These are phyloP conservation scores for Bombyx huttoni DNA, from an alignment of 2,888 invertebrate species.

Conservation along the genomic window DNA sequence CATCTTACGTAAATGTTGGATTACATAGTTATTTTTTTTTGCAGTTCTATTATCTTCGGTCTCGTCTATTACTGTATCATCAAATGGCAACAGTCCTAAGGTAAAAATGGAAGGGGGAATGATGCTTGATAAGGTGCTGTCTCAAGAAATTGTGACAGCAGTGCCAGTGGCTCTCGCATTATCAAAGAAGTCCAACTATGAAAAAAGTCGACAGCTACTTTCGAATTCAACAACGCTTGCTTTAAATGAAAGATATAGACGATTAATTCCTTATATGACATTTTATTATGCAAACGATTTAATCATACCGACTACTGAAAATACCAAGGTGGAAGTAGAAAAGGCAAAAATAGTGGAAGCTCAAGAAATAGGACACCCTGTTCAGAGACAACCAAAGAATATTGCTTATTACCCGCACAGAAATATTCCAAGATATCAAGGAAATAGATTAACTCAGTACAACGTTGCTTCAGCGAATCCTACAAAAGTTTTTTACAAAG, in stretches of 20 bases:
- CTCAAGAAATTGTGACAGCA: slow-evolving; percentile 39
- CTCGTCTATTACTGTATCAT: slow-evolving; percentile 53
- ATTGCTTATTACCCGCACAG: slow-evolving; percentile 34
- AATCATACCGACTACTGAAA: slow-evolving; percentile 46
- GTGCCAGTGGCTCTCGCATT: slow-evolving; percentile 16
- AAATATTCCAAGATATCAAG: slow-evolving; percentile 60
- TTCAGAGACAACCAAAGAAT: slow-evolving; percentile 43
- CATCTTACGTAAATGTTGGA: not conserved
- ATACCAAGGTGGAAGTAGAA: slow-evolving; percentile 45
- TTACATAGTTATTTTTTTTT: slow-evolving; percentile 25
- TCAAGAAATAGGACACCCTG: slow-evolving; percentile 20
- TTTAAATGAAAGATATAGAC: slow-evolving; percentile 78
- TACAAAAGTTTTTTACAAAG: slow-evolving; percentile 50
- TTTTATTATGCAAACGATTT: slow-evolving; percentile 80
- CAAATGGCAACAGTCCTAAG: slow-evolving; percentile 66
- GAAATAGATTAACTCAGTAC: slow-evolving; percentile 57
- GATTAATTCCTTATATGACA: slow-evolving; percentile 87
- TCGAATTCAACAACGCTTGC: slow-evolving; percentile 48
- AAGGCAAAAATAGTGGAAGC: slow-evolving; percentile 54
- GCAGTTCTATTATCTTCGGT: slow-evolving; percentile 48
- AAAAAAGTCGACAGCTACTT: slow-evolving; percentile 22
- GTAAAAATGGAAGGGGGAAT: slow-evolving; percentile 54
- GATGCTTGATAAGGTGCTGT: slow-evolving; percentile 26
- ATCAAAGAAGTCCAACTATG: slow-evolving; percentile 11
- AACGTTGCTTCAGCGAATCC: slow-evolving; percentile 66